phyloP scores from a whole-genome alignment of 2,888 invertebrate genomes.

The Rhopalosiphum nymphaeae region DNA sequence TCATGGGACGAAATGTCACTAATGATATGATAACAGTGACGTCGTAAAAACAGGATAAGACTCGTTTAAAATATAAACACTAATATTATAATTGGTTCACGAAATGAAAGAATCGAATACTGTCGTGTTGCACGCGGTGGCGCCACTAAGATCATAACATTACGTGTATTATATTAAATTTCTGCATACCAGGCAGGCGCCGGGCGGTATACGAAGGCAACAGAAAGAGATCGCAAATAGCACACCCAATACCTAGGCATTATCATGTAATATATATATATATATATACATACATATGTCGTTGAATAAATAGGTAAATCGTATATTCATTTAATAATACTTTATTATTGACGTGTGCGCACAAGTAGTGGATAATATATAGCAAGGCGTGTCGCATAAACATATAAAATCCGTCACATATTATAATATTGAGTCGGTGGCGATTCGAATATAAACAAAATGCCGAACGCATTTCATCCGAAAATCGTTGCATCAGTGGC shows the following conservation, averaged over 20 bases:
- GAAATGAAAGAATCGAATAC: background rate
- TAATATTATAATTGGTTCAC: background rate
- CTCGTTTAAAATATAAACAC: too few relatives aligned
- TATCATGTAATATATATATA: too few relatives aligned
- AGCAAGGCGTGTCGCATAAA: constrained; percentile 37
- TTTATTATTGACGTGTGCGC: background rate
- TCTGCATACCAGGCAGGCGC: background rate
- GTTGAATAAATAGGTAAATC: background rate
- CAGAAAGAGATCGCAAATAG: background rate
- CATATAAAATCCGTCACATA: background rate
- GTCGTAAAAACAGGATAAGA: background rate
- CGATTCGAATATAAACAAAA: constrained; percentile 37
- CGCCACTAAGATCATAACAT: background rate
- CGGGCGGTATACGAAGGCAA: background rate
- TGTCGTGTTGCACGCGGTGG: background rate
- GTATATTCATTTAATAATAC: background rate
- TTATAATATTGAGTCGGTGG: background rate
- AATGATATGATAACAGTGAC: background rate
- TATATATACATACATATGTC: background rate
- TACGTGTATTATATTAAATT: background rate
- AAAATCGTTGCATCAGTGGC: constrained; percentile 46
- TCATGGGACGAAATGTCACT: background rate
- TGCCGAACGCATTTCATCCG: constrained; percentile 36
- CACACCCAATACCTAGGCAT: background rate
- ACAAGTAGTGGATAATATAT: too few relatives aligned